Percentiles rank a stretch among this genome's conserved stretches.
Conservation (phyloP, 2,113 vertebrate genomes). For the Lepus timidus region DNA sequence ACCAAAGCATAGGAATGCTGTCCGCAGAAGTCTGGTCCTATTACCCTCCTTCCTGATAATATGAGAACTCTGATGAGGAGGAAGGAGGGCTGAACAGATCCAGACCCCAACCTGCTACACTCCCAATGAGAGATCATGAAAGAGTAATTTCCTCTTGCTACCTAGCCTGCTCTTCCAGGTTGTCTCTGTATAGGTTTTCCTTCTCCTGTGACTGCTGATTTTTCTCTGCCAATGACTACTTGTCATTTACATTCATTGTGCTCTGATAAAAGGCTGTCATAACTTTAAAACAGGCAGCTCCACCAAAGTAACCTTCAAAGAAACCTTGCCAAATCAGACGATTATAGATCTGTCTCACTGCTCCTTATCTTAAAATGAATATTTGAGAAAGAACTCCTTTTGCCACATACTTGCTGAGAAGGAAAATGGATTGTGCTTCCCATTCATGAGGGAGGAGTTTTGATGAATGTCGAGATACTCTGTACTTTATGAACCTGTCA, state of each 20-base stretch:
- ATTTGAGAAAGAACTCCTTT: constrained; percentile 44
- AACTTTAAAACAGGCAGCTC: constrained; percentile 21
- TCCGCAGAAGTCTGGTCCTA: not conserved
- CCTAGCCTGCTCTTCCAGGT: not conserved
- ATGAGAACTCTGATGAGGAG: not conserved
- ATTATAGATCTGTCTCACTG: constrained; percentile 38
- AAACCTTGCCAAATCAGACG: constrained; percentile 45
- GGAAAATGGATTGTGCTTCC: constrained; percentile 13
- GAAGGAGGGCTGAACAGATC: constrained; percentile 14
- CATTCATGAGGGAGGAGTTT: not conserved
- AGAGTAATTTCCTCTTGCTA: not conserved
- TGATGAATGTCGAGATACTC: constrained; percentile 56
- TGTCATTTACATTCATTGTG: constrained; percentile 61
- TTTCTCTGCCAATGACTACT: constrained; percentile 25
- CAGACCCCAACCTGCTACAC: not conserved
- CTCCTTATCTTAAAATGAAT: constrained; percentile 45
- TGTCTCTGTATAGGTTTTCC: not conserved
- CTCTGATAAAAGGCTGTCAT: constrained; percentile 46
- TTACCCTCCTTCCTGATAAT: too few relatives aligned
- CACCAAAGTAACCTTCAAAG: constrained; percentile 60
- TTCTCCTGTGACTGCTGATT: not conserved
- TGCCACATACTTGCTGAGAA: not conserved
- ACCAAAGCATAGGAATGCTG: not conserved
- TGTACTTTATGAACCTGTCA: constrained; percentile 48
- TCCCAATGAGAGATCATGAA: not conserved